Percentiles rank a stretch among this genome's conserved stretches.
These are phyloP conservation scores for Coptodon bakossiorum DNA, from an alignment of 2,113 vertebrate species.

Conservation along the genomic window DNA sequence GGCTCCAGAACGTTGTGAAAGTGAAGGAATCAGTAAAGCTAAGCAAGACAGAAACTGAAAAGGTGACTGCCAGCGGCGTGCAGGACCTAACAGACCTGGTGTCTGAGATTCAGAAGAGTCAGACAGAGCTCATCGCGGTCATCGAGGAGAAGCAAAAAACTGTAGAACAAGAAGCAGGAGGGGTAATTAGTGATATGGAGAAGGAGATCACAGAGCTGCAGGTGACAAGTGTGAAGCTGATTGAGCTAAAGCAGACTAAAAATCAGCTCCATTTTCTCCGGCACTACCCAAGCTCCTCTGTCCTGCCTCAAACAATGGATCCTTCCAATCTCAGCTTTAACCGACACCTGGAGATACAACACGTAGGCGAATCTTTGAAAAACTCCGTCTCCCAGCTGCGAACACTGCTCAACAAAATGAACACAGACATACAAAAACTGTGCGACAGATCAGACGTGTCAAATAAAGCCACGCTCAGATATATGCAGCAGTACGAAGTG, in stretches of 20 bases:
- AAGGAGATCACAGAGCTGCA: slow-evolving; percentile 20
- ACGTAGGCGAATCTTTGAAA: not conserved
- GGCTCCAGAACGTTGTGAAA: not conserved
- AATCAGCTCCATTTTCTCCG: slow-evolving; percentile 17
- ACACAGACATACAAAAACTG: not conserved
- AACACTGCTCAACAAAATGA: not conserved
- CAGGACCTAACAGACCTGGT: slow-evolving; percentile 1
- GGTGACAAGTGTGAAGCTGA: not conserved
- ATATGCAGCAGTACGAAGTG: not conserved
- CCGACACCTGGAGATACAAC: not conserved
- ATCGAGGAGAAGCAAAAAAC: slow-evolving; percentile 29
- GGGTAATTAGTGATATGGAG: not conserved
- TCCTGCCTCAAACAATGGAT: not conserved
- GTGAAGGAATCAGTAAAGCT: not conserved
- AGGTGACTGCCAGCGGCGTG: not conserved
- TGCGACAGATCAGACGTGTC: not conserved
- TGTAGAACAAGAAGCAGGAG: not conserved
- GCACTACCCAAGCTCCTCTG: not conserved
- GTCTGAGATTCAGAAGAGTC: slow-evolving; percentile 14
- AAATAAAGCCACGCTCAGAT: not conserved
- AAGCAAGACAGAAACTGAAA: not conserved
- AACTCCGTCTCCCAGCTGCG: not conserved
- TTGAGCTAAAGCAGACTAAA: slow-evolving; percentile 2
- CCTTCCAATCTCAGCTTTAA: not conserved
- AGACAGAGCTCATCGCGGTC: not conserved